Percentiles rank a stretch among this genome's conserved stretches.
phyloP scores from a whole-genome alignment of 2,888 invertebrate genomes.

The Chloromyia formosa region DNA sequence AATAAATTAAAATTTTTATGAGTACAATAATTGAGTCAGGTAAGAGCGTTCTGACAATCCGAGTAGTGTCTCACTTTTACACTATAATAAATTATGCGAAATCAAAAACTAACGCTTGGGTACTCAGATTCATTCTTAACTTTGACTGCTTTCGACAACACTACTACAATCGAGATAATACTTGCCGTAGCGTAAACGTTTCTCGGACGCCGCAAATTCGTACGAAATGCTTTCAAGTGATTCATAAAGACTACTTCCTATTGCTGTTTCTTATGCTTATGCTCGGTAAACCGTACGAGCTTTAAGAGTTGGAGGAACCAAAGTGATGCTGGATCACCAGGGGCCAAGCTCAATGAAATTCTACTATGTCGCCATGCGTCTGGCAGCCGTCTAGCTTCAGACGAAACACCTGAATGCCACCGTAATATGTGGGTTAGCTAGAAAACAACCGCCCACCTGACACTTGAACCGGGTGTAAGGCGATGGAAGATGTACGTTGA shows the following conservation, averaged over 20 bases:
- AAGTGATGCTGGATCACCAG: background rate
- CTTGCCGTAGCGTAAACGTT: background rate
- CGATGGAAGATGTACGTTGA: slow-evolving; percentile 19
- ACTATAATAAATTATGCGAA: too few species aligned
- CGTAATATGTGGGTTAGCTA: slow-evolving; percentile 43
- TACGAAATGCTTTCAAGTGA: background rate
- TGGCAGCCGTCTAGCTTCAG: slow-evolving; percentile 30
- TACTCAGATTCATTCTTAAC: too few species aligned
- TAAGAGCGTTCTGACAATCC: too few species aligned
- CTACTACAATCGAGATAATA: background rate
- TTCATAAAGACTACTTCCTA: slow-evolving; percentile 12
- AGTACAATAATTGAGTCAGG: too few species aligned
- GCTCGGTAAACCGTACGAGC: background rate
- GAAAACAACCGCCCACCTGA: slow-evolving; percentile 46
- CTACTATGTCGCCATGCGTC: slow-evolving; percentile 19
- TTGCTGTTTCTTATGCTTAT: background rate
- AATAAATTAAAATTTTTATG: too few species aligned
- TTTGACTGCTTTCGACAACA: background rate
- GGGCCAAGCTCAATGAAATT: background rate
- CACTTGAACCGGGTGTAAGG: slow-evolving; percentile 40
- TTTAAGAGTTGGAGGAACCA: background rate
- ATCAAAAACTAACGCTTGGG: too few species aligned
- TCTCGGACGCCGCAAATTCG: background rate
- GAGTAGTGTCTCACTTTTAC: too few species aligned
- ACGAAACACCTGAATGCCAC: slow-evolving; percentile 44